phyloP scores from a whole-genome alignment of 30 jellyfish, hydroid and myxozoan species.

The Turritopsis rubra region DNA sequence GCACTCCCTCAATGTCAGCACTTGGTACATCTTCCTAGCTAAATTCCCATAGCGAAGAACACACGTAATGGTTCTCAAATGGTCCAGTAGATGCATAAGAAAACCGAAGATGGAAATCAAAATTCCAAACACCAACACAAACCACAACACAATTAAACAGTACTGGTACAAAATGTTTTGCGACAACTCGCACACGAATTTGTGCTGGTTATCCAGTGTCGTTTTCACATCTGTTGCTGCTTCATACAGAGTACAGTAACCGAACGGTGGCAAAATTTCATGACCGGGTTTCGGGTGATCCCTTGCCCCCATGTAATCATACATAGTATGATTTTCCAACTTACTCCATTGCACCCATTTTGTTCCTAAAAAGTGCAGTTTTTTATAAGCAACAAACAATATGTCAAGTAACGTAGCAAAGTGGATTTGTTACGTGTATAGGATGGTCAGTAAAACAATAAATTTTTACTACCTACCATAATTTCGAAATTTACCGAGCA shows the following conservation, averaged over 20 bases:
- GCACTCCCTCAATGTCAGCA: constrained; percentile 23
- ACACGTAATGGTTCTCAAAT: constrained; percentile 14
- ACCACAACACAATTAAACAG: constrained; percentile 21
- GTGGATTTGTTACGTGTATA: too few species aligned
- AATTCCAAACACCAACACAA: constrained; percentile 21
- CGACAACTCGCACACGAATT: constrained; percentile 40
- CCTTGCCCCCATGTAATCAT: constrained; percentile 35
- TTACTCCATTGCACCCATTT: constrained; percentile 22
- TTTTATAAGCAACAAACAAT: too few species aligned
- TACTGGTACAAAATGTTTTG: constrained; percentile 24
- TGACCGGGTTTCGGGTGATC: constrained; percentile 31
- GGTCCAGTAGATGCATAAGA: constrained; percentile 11
- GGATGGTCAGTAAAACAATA: too few species aligned
- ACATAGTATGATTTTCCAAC: neutral
- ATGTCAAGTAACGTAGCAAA: too few species aligned
- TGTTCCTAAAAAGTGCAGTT: constrained; percentile 22
- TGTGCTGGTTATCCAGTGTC: neutral
- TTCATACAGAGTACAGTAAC: constrained; percentile 22
- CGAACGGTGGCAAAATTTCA: constrained; percentile 28
- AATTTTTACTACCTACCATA: constrained; percentile 13
- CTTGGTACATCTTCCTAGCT: constrained; percentile 14
- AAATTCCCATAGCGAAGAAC: constrained; percentile 4
- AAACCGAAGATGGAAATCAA: constrained; percentile 16
- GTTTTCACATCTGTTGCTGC: neutral
- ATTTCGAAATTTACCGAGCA: constrained; percentile 14